Conservation (phyloP, 2,797 vertebrate genomes). For the Diceros bicornis region DNA sequence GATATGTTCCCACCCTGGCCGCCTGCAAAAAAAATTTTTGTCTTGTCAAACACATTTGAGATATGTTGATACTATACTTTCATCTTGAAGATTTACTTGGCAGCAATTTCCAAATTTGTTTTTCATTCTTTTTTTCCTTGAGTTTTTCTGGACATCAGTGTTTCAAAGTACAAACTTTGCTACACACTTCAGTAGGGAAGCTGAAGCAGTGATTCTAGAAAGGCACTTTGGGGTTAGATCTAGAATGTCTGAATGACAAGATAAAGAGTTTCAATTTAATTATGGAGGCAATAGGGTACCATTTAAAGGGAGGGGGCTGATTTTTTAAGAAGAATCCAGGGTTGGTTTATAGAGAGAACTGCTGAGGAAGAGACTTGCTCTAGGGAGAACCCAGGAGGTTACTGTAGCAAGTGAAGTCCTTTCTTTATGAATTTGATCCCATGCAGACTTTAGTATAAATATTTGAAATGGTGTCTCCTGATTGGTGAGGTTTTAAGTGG, state of each 20-base stretch:
- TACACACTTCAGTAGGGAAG: neutral
- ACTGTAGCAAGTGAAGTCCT: neutral
- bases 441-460: neutral
- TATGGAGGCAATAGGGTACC: fast-evolving
- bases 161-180: neutral
- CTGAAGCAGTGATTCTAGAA: neutral
- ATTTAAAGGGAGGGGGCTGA: neutral
- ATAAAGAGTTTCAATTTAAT: neutral
- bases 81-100: neutral
- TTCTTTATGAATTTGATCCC: neutral
- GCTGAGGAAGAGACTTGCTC: neutral
- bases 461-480: neutral
- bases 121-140: neutral
- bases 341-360: neutral
- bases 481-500: neutral
- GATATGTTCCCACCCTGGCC: neutral
- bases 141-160: neutral
- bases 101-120: neutral
- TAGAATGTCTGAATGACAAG: neutral
- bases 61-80: neutral
- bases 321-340: neutral
- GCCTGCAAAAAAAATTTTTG: neutral
- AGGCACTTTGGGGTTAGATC: neutral
- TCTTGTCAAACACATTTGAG: neutral
- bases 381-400: neutral